Evolutionary conservation across 2,797 vertebrate genomes (phyloP).

Genomic region (Sebastes hopkinsi): DNA sequence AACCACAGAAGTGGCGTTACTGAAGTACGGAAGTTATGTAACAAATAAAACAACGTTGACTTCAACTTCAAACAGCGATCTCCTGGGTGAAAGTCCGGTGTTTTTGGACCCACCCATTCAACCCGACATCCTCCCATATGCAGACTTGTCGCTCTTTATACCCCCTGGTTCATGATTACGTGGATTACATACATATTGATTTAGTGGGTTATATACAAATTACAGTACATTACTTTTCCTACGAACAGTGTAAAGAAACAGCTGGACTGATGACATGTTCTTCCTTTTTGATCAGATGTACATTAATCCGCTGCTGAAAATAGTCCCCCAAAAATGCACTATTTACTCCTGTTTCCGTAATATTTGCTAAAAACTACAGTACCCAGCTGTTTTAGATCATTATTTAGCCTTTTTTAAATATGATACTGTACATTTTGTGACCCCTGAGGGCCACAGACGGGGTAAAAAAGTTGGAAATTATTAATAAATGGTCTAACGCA

Average conservation of each 20-base stretch:
- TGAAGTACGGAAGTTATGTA: accelerated
- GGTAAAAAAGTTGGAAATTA: no score
- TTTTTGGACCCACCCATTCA: no score
- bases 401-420: background rate
- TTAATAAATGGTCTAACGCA: background rate
- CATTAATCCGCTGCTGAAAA: background rate
- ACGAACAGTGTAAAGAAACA: background rate
- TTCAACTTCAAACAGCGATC: accelerated
- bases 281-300: background rate
- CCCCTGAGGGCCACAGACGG: accelerated
- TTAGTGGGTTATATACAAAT: background rate
- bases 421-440: background rate
- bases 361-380: background rate
- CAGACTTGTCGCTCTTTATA: accelerated
- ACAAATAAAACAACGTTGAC: no score
- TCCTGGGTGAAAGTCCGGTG: no score
- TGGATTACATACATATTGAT: no score
- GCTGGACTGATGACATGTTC: background rate
- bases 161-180: no score
- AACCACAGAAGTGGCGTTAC: accelerated
- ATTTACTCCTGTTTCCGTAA: background rate
- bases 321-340: background rate
- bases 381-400: background rate
- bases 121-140: no score
- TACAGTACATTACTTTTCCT: background rate